Percentiles rank a stretch among this genome's conserved stretches.
Conservation (phyloP, 2,113 vertebrate genomes). For the Aegithalos caudatus region DNA sequence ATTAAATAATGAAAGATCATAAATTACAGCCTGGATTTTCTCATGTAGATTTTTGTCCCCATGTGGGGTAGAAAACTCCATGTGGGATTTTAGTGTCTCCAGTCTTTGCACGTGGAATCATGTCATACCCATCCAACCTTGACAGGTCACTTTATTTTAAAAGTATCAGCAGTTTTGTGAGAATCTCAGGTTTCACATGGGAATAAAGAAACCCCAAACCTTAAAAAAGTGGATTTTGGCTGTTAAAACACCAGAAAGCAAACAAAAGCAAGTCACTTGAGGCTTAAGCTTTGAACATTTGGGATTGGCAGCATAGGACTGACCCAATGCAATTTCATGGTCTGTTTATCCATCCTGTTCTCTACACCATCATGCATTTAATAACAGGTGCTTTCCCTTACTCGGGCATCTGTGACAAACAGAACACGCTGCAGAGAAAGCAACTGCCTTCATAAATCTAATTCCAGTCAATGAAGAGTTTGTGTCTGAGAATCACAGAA, state of each 20-base stretch:
- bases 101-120: not conserved
- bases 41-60: not conserved
- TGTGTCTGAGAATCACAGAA: not conserved
- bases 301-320: not conserved
- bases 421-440: not conserved
- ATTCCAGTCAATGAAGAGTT: not conserved
- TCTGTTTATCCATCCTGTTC: not conserved
- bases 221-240: not conserved
- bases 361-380: not conserved
- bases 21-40: not conserved
- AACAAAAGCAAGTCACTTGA: not conserved
- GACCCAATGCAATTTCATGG: not conserved
- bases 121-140: not conserved
- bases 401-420: not conserved
- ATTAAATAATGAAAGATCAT: slow-evolving; percentile 16
- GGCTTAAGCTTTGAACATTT: not conserved
- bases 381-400: not conserved
- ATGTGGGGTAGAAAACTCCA: not conserved
- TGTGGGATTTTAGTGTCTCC: not conserved
- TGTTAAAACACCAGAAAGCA: not conserved
- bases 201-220: not conserved
- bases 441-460: not conserved
- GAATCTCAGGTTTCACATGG: not conserved
- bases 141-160: not conserved
- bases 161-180: not conserved